phyloP scores from a whole-genome alignment of 2,113 vertebrate species.

The Cebus imitator region DNA sequence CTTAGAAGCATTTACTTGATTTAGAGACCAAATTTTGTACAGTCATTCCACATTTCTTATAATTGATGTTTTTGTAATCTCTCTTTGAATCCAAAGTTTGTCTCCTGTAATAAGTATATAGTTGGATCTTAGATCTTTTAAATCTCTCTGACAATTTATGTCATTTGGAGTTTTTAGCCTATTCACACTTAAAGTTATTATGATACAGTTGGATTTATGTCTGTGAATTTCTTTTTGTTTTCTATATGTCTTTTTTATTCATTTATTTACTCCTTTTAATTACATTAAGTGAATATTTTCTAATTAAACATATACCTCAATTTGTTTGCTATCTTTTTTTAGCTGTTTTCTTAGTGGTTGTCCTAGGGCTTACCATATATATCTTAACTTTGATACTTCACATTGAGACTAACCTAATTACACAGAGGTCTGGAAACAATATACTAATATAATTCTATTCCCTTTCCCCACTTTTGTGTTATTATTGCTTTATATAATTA shows the following conservation, averaged over 20 bases:
- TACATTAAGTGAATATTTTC: neutral
- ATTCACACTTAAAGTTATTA: neutral
- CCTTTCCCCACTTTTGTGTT: neutral
- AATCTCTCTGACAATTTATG: neutral
- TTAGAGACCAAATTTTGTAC: neutral
- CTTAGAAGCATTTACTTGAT: neutral
- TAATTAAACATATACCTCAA: neutral
- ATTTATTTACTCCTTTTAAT: neutral
- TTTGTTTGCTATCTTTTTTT: neutral
- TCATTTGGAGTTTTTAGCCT: neutral
- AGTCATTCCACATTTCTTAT: neutral
- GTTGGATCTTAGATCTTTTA: neutral
- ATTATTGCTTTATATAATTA: neutral
- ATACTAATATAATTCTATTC: neutral
- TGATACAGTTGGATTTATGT: neutral
- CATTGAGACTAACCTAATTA: neutral
- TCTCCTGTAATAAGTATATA: neutral
- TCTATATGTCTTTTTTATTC: neutral
- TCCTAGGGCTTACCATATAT: neutral
- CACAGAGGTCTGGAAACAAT: neutral
- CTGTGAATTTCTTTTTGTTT: neutral
- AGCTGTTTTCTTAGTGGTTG: neutral
- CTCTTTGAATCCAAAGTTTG: neutral
- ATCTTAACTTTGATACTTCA: neutral
- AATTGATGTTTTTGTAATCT: neutral